Evolutionary conservation across 2,113 vertebrate species (phyloP).

Genomic region (Thymallus thymallus): DNA sequence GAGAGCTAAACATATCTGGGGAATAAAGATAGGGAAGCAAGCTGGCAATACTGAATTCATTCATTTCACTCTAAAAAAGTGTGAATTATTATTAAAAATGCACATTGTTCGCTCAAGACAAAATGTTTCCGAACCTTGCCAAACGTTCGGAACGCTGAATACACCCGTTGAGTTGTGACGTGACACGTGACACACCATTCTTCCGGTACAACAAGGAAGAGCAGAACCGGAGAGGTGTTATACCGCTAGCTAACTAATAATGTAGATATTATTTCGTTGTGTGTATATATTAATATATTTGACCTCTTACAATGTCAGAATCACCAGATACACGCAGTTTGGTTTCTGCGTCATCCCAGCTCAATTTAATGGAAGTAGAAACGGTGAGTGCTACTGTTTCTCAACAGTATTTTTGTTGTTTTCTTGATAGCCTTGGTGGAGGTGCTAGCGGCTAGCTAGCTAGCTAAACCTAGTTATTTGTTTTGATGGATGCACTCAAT

Average conservation of each 20-base stretch:
- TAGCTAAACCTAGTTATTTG: no score
- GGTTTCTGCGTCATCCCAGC: constrained; percentile 72
- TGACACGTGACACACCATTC: neutral
- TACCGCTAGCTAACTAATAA: no score
- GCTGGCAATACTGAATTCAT: no score
- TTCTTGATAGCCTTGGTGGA: neutral
- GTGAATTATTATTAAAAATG: no score
- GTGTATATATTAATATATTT: no score
- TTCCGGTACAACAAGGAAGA: no score
- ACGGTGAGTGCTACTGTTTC: constrained; percentile 55
- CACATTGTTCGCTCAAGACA: neutral
- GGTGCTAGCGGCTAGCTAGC: no score
- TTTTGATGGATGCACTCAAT: no score
- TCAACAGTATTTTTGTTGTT: neutral
- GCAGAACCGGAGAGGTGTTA: neutral
- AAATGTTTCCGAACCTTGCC: neutral
- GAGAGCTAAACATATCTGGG: no score
- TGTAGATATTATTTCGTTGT: no score
- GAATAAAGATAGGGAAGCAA: no score
- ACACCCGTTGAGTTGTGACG: neutral
- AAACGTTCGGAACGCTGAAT: neutral
- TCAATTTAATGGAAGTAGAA: constrained; percentile 74
- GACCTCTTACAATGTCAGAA: constrained; percentile 62
- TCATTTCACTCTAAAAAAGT: no score
- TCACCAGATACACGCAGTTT: constrained; percentile 70